These are phyloP conservation scores for Nomia melanderi DNA, from an alignment of 1,140 invertebrate genomes.

Conservation along the genomic window DNA sequence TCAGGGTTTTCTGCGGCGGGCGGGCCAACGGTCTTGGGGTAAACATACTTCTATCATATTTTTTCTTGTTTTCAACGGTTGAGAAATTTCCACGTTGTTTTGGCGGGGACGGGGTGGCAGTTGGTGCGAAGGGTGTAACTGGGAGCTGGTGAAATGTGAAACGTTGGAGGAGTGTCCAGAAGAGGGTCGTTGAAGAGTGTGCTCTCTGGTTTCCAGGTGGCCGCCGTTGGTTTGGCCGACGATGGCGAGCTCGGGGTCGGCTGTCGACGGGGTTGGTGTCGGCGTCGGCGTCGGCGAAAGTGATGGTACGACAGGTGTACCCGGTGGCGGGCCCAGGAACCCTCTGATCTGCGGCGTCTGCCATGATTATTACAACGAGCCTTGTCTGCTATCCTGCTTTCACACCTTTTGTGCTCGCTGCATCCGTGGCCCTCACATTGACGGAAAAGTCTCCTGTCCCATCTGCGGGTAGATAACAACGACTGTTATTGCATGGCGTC, in stretches of 20 bases:
- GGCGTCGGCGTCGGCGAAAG: conserved; percentile 67
- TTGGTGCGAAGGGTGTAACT: neutral
- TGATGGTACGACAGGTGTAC: conserved; percentile 64
- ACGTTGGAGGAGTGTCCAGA: neutral
- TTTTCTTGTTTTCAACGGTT: neutral
- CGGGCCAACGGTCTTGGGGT: conserved; percentile 63
- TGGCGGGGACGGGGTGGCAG: neutral
- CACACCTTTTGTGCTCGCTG: conserved; percentile 87
- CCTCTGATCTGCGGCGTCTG: conserved; percentile 85
- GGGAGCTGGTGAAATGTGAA: neutral
- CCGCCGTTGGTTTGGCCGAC: conserved; percentile 46
- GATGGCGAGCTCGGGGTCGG: conserved; percentile 72
- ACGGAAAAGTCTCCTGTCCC: conserved; percentile 84
- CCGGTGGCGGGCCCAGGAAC: conserved; percentile 76
- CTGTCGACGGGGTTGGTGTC: conserved; percentile 64
- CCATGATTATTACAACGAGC: conserved; percentile 86
- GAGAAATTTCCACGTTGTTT: conserved; percentile 28
- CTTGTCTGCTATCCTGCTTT: conserved; percentile 85
- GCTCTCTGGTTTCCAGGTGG: conserved; percentile 34
- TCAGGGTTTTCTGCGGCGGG: conserved; percentile 56
- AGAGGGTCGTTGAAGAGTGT: conserved; percentile 30
- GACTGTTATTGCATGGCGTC: conserved; percentile 50
- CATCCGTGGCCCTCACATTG: conserved; percentile 83
- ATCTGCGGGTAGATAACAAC: conserved; percentile 84
- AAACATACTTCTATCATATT: conserved; percentile 50